Evolutionary conservation across 1,140 invertebrate species (phyloP).

Genomic region (Drosophila neocordata): DNA sequence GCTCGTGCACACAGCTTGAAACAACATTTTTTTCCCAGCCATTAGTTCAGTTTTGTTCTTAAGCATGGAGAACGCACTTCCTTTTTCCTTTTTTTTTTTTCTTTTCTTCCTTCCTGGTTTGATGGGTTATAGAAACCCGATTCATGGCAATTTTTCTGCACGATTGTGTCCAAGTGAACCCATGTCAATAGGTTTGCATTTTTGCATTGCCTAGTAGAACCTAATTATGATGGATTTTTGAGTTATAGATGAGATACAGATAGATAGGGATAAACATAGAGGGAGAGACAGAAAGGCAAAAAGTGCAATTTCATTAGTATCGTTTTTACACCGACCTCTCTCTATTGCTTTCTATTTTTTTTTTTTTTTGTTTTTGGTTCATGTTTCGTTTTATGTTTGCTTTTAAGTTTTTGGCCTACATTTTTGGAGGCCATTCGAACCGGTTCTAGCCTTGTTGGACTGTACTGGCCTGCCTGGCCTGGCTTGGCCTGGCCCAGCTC

Average conservation of each 20-base stretch:
- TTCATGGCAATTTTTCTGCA: conserved; percentile 52
- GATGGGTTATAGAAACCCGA: conserved; percentile 14
- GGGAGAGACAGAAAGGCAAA: neutral
- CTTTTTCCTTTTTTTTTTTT: conserved; percentile 33
- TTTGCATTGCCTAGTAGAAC: conserved; percentile 20
- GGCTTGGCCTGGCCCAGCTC: conserved; percentile 6
- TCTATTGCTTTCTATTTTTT: conserved; percentile 1
- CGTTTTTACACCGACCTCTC: neutral
- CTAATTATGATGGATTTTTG: conserved; percentile 38
- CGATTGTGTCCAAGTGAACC: conserved; percentile 52
- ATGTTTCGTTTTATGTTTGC: conserved; percentile 14
- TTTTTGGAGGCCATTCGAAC: conserved; percentile 38
- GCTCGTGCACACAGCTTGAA: conserved; percentile 79
- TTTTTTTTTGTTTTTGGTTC: conserved; percentile 3
- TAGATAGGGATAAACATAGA: too few species aligned
- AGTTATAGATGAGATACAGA: conserved; percentile 26
- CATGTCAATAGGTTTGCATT: conserved; percentile 12
- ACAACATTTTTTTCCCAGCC: conserved; percentile 73
- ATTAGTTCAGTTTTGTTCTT: conserved; percentile 69
- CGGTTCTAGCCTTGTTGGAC: neutral
- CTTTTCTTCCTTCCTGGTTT: too few species aligned
- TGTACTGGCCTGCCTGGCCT: neutral
- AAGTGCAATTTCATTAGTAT: conserved; percentile 24
- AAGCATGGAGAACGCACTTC: conserved; percentile 48
- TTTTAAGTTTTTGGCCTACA: conserved; percentile 55